A percentile compares a stretch with the other conserved stretches of the same genome.
Conservation (phyloP, 2,113 vertebrate species). For the Tragelaphus scriptus region DNA sequence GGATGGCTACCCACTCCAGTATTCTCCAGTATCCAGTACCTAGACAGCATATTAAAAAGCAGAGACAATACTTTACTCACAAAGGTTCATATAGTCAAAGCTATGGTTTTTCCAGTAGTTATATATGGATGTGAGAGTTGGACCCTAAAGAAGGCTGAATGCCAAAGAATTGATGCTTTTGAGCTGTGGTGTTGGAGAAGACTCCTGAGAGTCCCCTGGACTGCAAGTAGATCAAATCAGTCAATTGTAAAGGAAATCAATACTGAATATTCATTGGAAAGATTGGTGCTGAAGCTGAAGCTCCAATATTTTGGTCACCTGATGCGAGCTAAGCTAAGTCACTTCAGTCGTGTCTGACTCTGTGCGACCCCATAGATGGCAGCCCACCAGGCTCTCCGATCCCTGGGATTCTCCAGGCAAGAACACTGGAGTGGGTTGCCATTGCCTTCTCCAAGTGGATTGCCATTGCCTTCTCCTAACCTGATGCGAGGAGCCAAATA, state of each 20-base stretch:
- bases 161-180: not conserved
- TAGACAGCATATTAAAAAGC: not conserved
- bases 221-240: not conserved
- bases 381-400: no score
- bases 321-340: not conserved
- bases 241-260: not conserved
- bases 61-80: not conserved
- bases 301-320: not conserved
- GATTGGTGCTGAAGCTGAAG: not conserved
- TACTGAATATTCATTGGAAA: not conserved
- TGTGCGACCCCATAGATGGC: no score
- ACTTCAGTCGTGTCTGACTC: no score
- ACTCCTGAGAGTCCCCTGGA: not conserved
- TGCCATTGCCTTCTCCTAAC: not conserved
- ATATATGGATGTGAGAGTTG: not conserved
- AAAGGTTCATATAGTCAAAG: not conserved
- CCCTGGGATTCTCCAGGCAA: no score
- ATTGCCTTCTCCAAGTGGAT: no score
- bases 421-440: no score
- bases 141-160: not conserved
- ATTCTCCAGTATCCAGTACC: not conserved
- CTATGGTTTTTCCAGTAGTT: not conserved
- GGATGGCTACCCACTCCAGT: not conserved
- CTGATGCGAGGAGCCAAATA: not conserved
- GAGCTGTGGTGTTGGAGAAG: not conserved